phyloP scores from a whole-genome alignment of 2,888 invertebrate species.

The Amphimallon solstitiale region DNA sequence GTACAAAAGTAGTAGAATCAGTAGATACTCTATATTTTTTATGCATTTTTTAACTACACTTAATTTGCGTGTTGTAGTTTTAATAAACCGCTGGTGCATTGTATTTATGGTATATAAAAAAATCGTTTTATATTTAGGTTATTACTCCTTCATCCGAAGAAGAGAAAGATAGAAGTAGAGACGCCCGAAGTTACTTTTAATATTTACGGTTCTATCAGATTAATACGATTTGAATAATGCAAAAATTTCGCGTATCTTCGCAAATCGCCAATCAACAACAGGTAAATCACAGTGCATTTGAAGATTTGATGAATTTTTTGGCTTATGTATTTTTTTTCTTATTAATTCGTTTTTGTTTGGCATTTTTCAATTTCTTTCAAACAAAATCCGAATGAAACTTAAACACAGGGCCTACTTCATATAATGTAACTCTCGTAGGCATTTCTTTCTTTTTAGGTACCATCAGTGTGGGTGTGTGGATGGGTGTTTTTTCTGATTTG shows the following conservation, averaged over 20 bases:
- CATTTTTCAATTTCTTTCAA: too few species aligned
- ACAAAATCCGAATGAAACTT: too few species aligned
- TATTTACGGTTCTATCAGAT: not conserved
- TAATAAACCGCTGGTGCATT: too few species aligned
- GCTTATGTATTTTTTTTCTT: not conserved
- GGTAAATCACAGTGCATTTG: conserved; percentile 5
- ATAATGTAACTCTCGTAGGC: too few species aligned
- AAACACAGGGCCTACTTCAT: too few species aligned
- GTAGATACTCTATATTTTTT: too few species aligned
- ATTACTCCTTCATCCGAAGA: conserved; percentile 19
- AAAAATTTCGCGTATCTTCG: conserved; percentile 23
- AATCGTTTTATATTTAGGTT: conserved; percentile 28
- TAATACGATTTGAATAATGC: conserved; percentile 8
- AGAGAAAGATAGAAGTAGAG: conserved; percentile 17
- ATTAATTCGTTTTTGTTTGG: not conserved
- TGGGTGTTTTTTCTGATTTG: conserved; percentile 3
- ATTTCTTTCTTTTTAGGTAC: not conserved
- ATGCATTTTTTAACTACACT: too few species aligned
- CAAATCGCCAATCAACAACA: conserved; percentile 18
- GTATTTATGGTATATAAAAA: not conserved
- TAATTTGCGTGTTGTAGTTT: too few species aligned
- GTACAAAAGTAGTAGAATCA: too few species aligned
- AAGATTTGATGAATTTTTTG: not conserved
- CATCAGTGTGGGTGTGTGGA: not conserved
- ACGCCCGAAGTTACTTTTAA: not conserved